Evolutionary conservation across 2,113 vertebrate species (phyloP).

Genomic region (Cynoglossus semilaevis): DNA sequence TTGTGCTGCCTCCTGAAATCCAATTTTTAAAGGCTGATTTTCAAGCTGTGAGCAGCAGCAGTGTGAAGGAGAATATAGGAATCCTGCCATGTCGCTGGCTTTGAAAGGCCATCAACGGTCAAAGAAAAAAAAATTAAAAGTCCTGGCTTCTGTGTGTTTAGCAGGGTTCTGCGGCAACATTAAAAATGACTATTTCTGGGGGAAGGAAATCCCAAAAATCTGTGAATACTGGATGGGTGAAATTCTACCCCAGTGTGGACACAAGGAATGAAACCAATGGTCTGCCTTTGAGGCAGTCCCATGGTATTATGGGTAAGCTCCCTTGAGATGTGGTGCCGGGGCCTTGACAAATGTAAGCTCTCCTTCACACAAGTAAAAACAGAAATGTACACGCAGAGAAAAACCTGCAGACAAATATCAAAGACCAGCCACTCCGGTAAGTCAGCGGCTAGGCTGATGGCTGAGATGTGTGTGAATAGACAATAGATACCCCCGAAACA

Average conservation of each 20-base stretch:
- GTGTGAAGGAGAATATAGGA: slow-evolving; percentile 21
- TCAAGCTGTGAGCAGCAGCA: slow-evolving; percentile 17
- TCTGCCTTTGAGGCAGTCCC: slow-evolving; percentile 27
- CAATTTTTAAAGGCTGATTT: slow-evolving; percentile 61
- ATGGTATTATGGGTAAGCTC: slow-evolving; percentile 33
- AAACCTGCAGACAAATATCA: slow-evolving; percentile 18
- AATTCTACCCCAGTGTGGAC: slow-evolving; percentile 32
- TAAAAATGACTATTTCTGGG: slow-evolving; percentile 21
- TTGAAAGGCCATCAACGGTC: slow-evolving; percentile 7
- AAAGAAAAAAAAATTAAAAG: not conserved
- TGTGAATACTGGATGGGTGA: slow-evolving; percentile 36
- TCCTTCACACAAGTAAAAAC: slow-evolving; percentile 12
- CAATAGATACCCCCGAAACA: no score
- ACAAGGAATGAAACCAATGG: slow-evolving; percentile 35
- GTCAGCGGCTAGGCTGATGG: slow-evolving; percentile 8
- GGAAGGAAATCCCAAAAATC: slow-evolving; percentile 45
- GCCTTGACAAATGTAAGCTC: slow-evolving; percentile 37
- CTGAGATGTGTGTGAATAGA: no score
- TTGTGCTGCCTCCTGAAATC: slow-evolving; percentile 45
- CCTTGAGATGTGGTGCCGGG: slow-evolving; percentile 48
- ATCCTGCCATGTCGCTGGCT: slow-evolving; percentile 2
- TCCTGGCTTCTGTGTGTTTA: slow-evolving; percentile 27
- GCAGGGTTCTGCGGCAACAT: slow-evolving; percentile 35
- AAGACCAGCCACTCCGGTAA: slow-evolving; percentile 27
- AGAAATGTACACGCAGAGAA: slow-evolving; percentile 8